Evolutionary conservation across 2,888 invertebrate species (phyloP), one percentile per base, ranked within the genome.

Genomic region (Ectemnius cavifrons): DNA sequence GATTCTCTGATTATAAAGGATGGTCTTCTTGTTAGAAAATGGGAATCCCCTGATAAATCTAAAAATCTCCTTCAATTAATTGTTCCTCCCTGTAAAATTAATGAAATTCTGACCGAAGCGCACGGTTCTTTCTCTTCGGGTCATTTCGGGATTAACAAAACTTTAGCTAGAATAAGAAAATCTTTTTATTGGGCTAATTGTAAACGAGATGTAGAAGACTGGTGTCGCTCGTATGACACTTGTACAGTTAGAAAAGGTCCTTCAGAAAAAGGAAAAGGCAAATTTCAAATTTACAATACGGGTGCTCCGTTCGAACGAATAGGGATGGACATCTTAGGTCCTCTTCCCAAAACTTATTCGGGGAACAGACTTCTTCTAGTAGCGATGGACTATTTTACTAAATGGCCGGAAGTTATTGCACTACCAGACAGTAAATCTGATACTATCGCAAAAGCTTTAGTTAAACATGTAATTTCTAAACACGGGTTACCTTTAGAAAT

Each of bases 61-160:
- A 37, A 37, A 8, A 6, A 6, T 37, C 2, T 2, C 0, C 8
- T 37, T 37, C 28, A 18, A 57, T 13, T 20, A 8, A 4, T 18
- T 16, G 13, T 18, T 3, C 20, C 57, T 18, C 8, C 0, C 16
- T 18, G 57, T 18, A 57, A 18, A 18, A 16, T 27, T 2, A 14
- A 18, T 1, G 1, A n/a, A 23, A 37, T 57, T 37, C n/a, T 65
- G 6, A 2, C 18, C 14, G 27, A 65, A 8, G n/a, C 28, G 2
- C 47, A 65, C 11, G 58, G 58, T 45, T 13, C 57, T 65, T 46
- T 20, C 0, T 16, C 46, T 1, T 45, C 23, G 2, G 65, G 65
- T 13, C 65, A 66, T 66, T 65, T 65, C 16, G 57, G 65, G 1
- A 46, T 66, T 20, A 20, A 46, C 1, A 20, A 45, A 23, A 66